A percentile compares a stretch with the other conserved stretches of the same genome.
Evolutionary conservation across 2,797 vertebrate genomes (phyloP).

Genomic region (Acestrorhynchus altus): DNA sequence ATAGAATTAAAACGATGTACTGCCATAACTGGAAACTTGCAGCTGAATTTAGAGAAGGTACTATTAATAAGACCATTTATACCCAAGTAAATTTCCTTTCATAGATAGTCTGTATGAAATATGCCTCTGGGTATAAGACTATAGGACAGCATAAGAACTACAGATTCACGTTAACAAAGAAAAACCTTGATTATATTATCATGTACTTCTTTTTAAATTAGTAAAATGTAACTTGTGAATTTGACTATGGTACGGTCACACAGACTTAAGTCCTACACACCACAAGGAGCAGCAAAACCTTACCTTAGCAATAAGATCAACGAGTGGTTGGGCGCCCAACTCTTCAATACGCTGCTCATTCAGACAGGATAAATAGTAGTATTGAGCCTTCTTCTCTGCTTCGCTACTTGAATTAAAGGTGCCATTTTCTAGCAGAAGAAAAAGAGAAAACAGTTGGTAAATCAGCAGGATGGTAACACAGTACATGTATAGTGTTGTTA

Average conservation of each 20-base stretch:
- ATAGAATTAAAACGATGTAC: neutral
- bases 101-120: neutral
- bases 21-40: neutral
- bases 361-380: constrained; percentile 94
- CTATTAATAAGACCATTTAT: neutral
- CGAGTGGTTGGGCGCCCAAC: constrained; percentile 89
- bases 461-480: too few relatives aligned
- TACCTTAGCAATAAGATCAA: constrained; percentile 92
- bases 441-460: neutral
- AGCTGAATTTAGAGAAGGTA: neutral
- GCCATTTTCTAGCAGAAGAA: constrained; percentile 82
- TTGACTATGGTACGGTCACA: neutral
- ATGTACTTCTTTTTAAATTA: constrained; percentile 12
- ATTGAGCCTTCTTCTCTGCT: constrained; percentile 92
- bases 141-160: neutral
- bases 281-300: neutral
- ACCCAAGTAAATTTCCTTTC: constrained; percentile 1
- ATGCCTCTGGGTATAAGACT: neutral
- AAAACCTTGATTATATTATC: neutral
- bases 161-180: neutral
- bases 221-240: neutral
- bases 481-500: too few relatives aligned
- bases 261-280: neutral
- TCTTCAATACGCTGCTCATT: constrained; percentile 91
- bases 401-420: constrained; percentile 97